Base-by-base conservation (phyloP, 2,888 invertebrate genomes). In the Tenodera sinensis region DNA sequence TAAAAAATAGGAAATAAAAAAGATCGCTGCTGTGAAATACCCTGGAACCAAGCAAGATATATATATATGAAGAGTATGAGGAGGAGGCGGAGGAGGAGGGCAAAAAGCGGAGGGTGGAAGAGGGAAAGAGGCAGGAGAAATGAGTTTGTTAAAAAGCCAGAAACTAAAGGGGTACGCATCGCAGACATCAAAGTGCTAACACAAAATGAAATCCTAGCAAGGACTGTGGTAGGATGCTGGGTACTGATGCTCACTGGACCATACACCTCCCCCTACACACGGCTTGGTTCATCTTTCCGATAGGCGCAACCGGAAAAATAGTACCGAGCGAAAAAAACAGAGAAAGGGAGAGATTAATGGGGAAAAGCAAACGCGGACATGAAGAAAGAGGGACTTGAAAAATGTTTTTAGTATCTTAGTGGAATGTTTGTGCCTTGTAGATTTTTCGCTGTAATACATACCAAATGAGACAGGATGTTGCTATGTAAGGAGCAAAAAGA, bases 101-200 rank as follows among this genome's bases (percentile, higher is more conserved):
- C 54, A 88, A 83, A 47, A 83, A 28, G 88, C 30, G 83, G 34
- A 15, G 71, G 12, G 47, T 15, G 47, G 83, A 71, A 71, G 88
- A 84, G 88, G 28, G 54, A 81, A 30, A 47, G 88, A 84, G 28
- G 71, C n/a, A 54, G 88, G 89, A 90, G 92, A 93, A 93, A 93
- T 93, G 93, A 93, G 93, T 93, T 93, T 93, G 93, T 93, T 93
- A 93, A 93, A 93, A 93, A 93, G 93, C 93, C 93, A 93, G 93
- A 93, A 93, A 93, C 93, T 92, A 93, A 92, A 92, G 93, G 93
- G 92, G 92, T 92, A 93, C 93, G 93, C 93, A 93, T 93, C 93
- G 93, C 92, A 92, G 92, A 93, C 93, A 93, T 93, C 93, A 93
- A 93, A 93, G 93, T 91, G 92, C 92, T 92, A 93, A 93, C 93